These are phyloP conservation scores for Hyles euphorbiae DNA, from an alignment of 1,140 invertebrate species.

Conservation along the genomic window DNA sequence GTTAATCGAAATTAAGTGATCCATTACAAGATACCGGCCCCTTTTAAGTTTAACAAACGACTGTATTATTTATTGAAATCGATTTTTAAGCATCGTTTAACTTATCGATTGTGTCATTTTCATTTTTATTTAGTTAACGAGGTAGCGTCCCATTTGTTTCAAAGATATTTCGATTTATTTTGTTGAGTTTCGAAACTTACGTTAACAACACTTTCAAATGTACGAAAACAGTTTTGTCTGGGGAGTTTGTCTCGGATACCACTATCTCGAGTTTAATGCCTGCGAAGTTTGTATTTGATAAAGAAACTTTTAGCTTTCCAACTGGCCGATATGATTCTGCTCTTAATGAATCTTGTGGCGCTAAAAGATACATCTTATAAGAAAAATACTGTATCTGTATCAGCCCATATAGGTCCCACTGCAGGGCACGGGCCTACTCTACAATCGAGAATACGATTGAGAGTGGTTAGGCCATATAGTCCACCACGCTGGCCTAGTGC, in stretches of 20 bases:
- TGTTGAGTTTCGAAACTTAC: constrained; percentile 5
- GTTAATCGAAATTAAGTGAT: constrained; percentile 72
- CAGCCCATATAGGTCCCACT: too few species aligned
- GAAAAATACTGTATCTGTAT: constrained; percentile 11
- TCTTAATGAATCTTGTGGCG: constrained; percentile 33
- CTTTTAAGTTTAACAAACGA: constrained; percentile 42
- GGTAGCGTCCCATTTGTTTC: constrained; percentile 1
- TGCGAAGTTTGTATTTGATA: constrained; percentile 49
- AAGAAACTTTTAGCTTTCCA: constrained; percentile 40
- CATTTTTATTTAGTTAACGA: constrained; percentile 1
- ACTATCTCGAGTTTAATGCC: constrained; percentile 42
- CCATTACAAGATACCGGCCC: constrained; percentile 63
- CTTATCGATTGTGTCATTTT: constrained; percentile 10
- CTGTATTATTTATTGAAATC: constrained; percentile 52
- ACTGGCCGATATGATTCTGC: constrained; percentile 25
- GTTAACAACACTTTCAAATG: constrained; percentile 21
- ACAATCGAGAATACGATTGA: too few species aligned
- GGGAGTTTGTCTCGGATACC: constrained; percentile 37
- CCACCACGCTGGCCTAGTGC: too few species aligned
- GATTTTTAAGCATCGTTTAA: constrained; percentile 53
- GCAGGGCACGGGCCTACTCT: too few species aligned
- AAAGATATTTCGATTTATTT: constrained; percentile 11
- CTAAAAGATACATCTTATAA: constrained; percentile 13
- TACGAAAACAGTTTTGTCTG: constrained; percentile 24
- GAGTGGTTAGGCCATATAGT: too few species aligned